phyloP scores from a whole-genome alignment of 2,888 invertebrate genomes.

The Chalcosyrphus nemorum region DNA sequence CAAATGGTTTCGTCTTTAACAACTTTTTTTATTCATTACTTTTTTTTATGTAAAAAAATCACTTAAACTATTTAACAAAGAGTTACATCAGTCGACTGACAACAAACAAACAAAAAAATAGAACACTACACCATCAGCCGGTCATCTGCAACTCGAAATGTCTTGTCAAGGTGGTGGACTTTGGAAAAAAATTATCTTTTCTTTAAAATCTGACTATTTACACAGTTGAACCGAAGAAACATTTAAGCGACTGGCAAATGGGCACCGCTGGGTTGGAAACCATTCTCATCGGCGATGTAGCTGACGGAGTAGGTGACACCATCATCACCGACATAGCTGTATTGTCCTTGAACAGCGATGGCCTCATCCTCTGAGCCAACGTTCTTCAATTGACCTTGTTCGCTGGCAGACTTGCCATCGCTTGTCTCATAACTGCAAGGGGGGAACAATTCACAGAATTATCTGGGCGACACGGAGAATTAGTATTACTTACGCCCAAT shows the following conservation, averaged over 20 bases:
- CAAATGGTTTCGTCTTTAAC: slow-evolving; percentile 20
- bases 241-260: slow-evolving; percentile 81
- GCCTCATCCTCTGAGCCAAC: slow-evolving; percentile 84
- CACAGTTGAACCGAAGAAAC: slow-evolving; percentile 7
- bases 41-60: slow-evolving; percentile 29
- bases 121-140: slow-evolving; percentile 2
- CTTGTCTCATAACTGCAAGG: slow-evolving; percentile 80
- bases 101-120: neutral
- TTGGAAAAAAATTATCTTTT: slow-evolving; percentile 2
- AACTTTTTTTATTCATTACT: neutral
- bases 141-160: slow-evolving; percentile 18
- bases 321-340: slow-evolving; percentile 84
- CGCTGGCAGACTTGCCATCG: slow-evolving; percentile 83
- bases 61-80: slow-evolving; percentile 64
- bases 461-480: no score
- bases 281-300: slow-evolving; percentile 81
- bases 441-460: neutral
- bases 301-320: slow-evolving; percentile 84
- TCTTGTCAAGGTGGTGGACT: slow-evolving; percentile 39
- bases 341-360: slow-evolving; percentile 83
- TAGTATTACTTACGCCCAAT: slow-evolving; percentile 83
- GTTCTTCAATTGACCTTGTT: slow-evolving; percentile 83
- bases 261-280: slow-evolving; percentile 83
- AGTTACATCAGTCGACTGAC: slow-evolving; percentile 5
- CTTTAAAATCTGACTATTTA: slow-evolving; percentile 42